A percentile compares a stretch with the other conserved stretches of the same genome.
These are phyloP conservation scores for Nomada hirtipes DNA, from an alignment of 2,888 invertebrate genomes.

Conservation along the genomic window DNA sequence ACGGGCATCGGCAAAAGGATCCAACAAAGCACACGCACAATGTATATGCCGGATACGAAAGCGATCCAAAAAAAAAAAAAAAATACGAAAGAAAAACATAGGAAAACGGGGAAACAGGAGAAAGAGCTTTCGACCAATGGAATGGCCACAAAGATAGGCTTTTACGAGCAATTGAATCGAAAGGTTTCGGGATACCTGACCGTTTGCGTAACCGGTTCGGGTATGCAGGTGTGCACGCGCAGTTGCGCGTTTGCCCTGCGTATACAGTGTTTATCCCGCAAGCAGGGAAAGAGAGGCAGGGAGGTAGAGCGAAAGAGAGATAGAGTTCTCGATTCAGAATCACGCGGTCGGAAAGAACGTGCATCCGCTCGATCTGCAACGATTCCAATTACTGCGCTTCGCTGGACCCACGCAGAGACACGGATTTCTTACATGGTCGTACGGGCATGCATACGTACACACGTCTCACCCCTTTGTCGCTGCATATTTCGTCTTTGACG, in stretches of 20 bases:
- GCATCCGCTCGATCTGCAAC: constrained; percentile 38
- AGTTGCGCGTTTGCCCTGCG: constrained; percentile 53
- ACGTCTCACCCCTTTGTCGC: neutral
- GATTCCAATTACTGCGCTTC: constrained; percentile 40
- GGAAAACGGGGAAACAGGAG: neutral
- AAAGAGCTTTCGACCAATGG: neutral
- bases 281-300: neutral
- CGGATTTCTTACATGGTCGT: constrained; percentile 1
- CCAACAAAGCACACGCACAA: neutral
- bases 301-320: neutral
- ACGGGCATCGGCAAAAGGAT: neutral
- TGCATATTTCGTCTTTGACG: constrained; percentile 23
- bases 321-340: constrained; percentile 57
- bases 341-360: constrained; percentile 58
- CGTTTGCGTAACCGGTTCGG: constrained; percentile 17
- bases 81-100: neutral
- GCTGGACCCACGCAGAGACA: neutral
- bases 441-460: neutral
- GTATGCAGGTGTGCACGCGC: constrained; percentile 39
- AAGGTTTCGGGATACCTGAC: constrained; percentile 25
- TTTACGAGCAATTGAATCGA: constrained; percentile 38
- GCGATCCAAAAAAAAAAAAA: neutral
- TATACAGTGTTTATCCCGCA: constrained; percentile 63
- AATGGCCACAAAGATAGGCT: constrained; percentile 7
- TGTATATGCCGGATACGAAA: neutral